Percentiles rank a stretch among this genome's conserved stretches.
Evolutionary conservation across 1,140 invertebrate genomes (phyloP).

Genomic region (Patella vulgata): DNA sequence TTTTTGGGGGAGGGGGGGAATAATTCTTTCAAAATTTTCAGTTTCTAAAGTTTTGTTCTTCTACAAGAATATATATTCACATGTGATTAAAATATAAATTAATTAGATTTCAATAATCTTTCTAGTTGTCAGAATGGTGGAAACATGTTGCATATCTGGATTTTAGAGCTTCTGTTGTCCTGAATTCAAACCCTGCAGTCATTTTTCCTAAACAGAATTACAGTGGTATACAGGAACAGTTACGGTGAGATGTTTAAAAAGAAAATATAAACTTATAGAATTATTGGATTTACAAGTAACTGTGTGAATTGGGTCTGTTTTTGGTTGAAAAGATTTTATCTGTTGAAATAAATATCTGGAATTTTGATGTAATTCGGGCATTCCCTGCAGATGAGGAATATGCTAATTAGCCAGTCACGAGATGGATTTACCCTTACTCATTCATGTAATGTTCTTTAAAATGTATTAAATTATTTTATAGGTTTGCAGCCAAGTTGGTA

Average conservation of each 20-base stretch:
- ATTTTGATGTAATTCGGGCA: too few relatives aligned
- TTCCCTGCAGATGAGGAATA: too few relatives aligned
- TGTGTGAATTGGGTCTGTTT: neutral
- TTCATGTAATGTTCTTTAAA: too few relatives aligned
- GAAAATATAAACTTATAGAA: neutral
- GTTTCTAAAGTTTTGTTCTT: too few relatives aligned
- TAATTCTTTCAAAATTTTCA: too few relatives aligned
- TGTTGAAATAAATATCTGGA: neutral
- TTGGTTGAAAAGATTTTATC: neutral
- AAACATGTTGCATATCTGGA: conserved; percentile 96
- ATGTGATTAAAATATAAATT: too few relatives aligned
- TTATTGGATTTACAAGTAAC: neutral
- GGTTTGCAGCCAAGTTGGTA: conserved; percentile 87
- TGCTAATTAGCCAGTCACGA: too few relatives aligned
- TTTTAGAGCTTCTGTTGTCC: conserved; percentile 83
- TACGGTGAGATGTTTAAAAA: conserved; percentile 45
- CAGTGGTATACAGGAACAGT: conserved; percentile 66
- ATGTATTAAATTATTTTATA: too few relatives aligned
- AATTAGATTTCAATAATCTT: too few relatives aligned
- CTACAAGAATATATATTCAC: too few relatives aligned
- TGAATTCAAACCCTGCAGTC: conserved; percentile 97
- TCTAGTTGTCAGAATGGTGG: conserved; percentile 97
- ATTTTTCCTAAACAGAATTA: conserved; percentile 88
- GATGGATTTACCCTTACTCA: too few relatives aligned
- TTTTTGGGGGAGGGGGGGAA: too few relatives aligned